Conservation (phyloP, 2,113 vertebrate species). For the Erythrocercus mccallii region DNA sequence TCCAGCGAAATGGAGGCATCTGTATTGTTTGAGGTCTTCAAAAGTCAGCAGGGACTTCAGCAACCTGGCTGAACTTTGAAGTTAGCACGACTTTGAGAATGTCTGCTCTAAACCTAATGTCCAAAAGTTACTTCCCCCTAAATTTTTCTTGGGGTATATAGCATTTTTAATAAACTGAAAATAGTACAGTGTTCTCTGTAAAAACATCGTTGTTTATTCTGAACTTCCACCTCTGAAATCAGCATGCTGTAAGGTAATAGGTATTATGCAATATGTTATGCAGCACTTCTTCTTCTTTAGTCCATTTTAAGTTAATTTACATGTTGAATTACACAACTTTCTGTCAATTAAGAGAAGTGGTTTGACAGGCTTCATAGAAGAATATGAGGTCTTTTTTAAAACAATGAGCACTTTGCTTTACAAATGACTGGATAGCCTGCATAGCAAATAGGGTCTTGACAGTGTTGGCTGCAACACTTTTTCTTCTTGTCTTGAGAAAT, state of each 20-base stretch:
- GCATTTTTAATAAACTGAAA: not conserved
- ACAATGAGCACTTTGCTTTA: not conserved
- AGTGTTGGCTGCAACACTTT: not conserved
- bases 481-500: not conserved
- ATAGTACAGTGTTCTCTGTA: not conserved
- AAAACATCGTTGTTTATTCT: not conserved
- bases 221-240: not conserved
- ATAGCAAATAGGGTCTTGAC: not conserved
- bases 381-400: not conserved
- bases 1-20: not conserved
- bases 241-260: not conserved
- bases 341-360: not conserved
- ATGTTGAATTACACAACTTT: not conserved
- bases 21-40: not conserved
- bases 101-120: not conserved
- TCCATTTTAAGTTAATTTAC: not conserved
- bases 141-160: not conserved
- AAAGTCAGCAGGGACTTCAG: not conserved
- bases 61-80: not conserved
- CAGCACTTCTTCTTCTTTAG: not conserved
- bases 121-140: not conserved
- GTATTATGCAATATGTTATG: not conserved
- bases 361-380: not conserved
- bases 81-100: not conserved
- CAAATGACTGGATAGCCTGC: not conserved